phyloP scores from a whole-genome alignment of 1,140 invertebrate species.

The Drosophila murphyi region DNA sequence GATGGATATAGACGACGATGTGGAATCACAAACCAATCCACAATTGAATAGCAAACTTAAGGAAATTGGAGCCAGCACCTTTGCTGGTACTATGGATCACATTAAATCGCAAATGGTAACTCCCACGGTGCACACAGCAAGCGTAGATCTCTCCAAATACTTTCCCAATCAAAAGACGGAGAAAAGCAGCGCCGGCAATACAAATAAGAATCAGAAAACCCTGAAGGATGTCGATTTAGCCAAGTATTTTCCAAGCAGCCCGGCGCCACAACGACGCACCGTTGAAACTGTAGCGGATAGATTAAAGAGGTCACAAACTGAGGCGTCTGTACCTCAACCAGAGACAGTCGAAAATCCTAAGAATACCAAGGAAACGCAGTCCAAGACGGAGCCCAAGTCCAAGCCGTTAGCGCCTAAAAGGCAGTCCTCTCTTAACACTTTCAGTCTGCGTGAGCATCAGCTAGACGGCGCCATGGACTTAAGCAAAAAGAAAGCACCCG shows the following conservation, averaged over 20 bases:
- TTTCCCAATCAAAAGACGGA: conserved; percentile 81
- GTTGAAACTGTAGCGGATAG: conserved; percentile 73
- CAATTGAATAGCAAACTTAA: conserved; percentile 66
- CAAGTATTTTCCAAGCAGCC: conserved; percentile 81
- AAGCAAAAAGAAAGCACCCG: conserved; percentile 64
- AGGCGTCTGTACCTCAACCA: conserved; percentile 41
- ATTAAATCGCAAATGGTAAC: conserved; percentile 74
- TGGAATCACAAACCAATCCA: conserved; percentile 38
- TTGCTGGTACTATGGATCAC: conserved; percentile 79
- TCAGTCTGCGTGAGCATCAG: conserved; percentile 77
- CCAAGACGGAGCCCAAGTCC: conserved; percentile 19
- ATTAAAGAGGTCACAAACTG: conserved; percentile 75
- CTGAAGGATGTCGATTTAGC: conserved; percentile 80
- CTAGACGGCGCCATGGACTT: conserved; percentile 79
- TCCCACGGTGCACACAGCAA: conserved; percentile 69
- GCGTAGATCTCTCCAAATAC: conserved; percentile 80
- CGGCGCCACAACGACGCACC: conserved; percentile 69
- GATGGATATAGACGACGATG: conserved; percentile 55
- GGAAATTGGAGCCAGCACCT: conserved; percentile 77
- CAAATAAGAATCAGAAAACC: conserved; percentile 81
- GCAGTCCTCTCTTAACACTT: conserved; percentile 58
- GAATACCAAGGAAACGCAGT: neutral
- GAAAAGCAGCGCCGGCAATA: conserved; percentile 58
- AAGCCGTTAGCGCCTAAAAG: conserved; percentile 63
- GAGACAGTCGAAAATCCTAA: conserved; percentile 21